Percentiles rank a stretch among this genome's conserved stretches.
phyloP scores from a whole-genome alignment of 37 sponge, comb jelly and placozoan genomes.

The Diacarnus erythraeanus region DNA sequence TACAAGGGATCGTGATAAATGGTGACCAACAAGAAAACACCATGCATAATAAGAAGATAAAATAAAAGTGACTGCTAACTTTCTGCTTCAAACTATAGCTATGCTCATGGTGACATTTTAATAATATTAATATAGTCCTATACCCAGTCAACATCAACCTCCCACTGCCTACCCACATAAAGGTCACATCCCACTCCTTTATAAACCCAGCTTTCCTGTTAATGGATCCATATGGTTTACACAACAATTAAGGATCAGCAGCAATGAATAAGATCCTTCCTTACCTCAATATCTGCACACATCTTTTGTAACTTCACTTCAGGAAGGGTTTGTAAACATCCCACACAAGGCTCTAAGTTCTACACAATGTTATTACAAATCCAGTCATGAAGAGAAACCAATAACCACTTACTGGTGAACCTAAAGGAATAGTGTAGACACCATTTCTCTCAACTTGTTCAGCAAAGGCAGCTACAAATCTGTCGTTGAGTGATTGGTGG shows the following conservation, averaged over 20 bases:
- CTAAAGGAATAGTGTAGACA: conserved; percentile 37
- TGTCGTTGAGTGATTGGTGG: conserved; percentile 83
- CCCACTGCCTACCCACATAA: no score
- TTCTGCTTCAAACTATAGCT: no score
- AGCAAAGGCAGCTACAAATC: conserved; percentile 80
- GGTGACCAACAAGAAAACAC: no score
- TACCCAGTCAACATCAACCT: no score
- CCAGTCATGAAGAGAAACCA: neutral
- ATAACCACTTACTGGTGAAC: conserved; percentile 45
- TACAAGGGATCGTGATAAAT: no score
- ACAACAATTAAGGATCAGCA: no score
- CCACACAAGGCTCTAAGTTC: conserved; percentile 86
- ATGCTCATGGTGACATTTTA: no score
- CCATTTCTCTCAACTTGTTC: conserved; percentile 84
- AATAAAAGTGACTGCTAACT: no score
- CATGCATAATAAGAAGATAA: no score
- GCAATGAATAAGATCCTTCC: no score
- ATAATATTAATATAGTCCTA: no score
- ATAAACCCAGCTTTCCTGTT: neutral
- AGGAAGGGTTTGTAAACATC: conserved; percentile 76
- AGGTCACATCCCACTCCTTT: neutral
- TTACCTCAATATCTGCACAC: conserved; percentile 62
- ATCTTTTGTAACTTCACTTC: conserved; percentile 85
- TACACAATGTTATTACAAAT: neutral
- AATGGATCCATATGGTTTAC: no score